Percentiles rank a stretch among this genome's conserved stretches.
phyloP scores from a whole-genome alignment of 2,797 vertebrate genomes.

The Melanitta fusca region DNA sequence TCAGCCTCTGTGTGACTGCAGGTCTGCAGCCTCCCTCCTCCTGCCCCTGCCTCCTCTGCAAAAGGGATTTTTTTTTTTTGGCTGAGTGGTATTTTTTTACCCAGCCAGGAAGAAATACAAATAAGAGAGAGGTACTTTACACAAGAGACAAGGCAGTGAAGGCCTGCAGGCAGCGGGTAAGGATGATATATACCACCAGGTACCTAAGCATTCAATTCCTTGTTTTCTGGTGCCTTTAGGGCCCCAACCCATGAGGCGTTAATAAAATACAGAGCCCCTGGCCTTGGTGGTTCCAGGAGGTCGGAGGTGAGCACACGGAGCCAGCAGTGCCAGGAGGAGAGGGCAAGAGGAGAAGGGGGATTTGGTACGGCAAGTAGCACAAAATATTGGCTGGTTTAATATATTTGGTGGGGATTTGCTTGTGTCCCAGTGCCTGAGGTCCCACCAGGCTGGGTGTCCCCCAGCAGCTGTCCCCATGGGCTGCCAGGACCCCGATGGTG shows the following conservation, averaged over 20 bases:
- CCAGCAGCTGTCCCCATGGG: not conserved
- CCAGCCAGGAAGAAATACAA: not conserved
- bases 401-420: not conserved
- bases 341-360: not conserved
- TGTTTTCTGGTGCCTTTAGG: not conserved
- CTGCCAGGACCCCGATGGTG: not conserved
- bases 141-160: not conserved
- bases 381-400: fast-evolving
- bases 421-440: not conserved
- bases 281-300: not conserved
- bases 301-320: fast-evolving
- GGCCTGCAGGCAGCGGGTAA: not conserved
- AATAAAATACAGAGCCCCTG: not conserved
- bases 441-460: not conserved
- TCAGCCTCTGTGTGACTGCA: fast-evolving
- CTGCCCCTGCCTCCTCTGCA: not conserved
- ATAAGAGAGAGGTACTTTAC: not conserved
- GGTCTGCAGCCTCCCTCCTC: not conserved
- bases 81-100: not conserved
- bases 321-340: not conserved
- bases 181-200: not conserved
- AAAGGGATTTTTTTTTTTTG: not conserved
- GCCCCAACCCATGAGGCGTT: not conserved
- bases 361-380: not conserved
- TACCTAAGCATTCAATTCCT: not conserved